Conservation (phyloP, 1,140 invertebrate genomes). For the Colletes latitarsis region DNA sequence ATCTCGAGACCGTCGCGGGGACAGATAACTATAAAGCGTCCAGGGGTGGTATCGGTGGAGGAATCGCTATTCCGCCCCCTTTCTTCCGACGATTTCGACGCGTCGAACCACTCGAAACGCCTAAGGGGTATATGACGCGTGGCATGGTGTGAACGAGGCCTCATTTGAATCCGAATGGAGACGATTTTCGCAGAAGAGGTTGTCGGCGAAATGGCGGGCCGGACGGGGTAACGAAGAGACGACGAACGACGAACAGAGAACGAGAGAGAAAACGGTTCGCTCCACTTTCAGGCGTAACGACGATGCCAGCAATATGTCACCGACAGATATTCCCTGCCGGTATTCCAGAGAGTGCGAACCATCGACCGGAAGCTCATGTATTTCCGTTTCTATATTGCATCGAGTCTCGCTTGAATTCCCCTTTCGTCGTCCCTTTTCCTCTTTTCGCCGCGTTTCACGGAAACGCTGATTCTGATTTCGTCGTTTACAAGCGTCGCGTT, state of each 20-base stretch:
- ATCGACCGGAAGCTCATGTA: conserved; percentile 70
- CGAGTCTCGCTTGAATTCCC: conserved; percentile 33
- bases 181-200: conserved; percentile 74
- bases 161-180: conserved; percentile 80
- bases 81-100: conserved; percentile 47
- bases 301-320: conserved; percentile 77
- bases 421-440: background rate
- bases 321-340: conserved; percentile 70
- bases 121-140: conserved; percentile 74
- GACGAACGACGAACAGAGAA: conserved; percentile 33
- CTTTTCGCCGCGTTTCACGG: background rate
- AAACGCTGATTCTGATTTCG: conserved; percentile 12
- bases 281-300: conserved; percentile 71
- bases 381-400: conserved; percentile 60
- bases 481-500: conserved; percentile 1
- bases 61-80: conserved; percentile 44
- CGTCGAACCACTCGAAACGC: conserved; percentile 58
- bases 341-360: conserved; percentile 59
- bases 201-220: conserved; percentile 68
- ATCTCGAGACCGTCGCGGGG: conserved; percentile 8
- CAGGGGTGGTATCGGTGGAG: conserved; percentile 41
- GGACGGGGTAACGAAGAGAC: conserved; percentile 18
- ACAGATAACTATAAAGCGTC: conserved; percentile 51
- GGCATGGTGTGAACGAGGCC: conserved; percentile 75
- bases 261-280: conserved; percentile 29